Conservation (phyloP, 64 coral and sea anemone genomes). For the Exaiptasia diaphana region DNA sequence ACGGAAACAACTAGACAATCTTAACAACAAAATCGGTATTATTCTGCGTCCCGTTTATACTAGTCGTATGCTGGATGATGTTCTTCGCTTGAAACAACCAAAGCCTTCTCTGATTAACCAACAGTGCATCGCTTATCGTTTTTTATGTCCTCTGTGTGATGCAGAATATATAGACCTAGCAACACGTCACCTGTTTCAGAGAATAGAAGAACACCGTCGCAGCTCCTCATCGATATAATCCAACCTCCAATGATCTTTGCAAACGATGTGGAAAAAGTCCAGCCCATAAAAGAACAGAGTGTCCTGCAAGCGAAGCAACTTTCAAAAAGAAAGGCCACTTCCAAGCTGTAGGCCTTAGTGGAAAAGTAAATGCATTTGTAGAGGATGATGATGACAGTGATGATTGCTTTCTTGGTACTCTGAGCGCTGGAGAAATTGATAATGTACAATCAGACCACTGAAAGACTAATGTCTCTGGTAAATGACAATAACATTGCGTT, state of each 20-base stretch:
- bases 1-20: too few species aligned
- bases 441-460: background rate
- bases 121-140: background rate
- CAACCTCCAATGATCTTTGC: background rate
- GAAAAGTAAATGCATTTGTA: background rate
- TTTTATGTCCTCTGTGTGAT: background rate
- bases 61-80: too few species aligned
- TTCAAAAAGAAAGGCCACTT: constrained; percentile 34
- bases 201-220: constrained; percentile 38
- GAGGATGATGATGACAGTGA: background rate
- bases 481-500: constrained; percentile 15
- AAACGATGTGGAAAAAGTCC: constrained; percentile 40
- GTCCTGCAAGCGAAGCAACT: constrained; percentile 3
- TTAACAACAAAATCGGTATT: too few species aligned
- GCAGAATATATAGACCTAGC: constrained; percentile 4
- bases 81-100: too few species aligned
- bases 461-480: constrained; percentile 3
- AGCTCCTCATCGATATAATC: too few species aligned
- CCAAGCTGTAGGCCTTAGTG: constrained; percentile 21
- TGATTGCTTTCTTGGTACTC: background rate
- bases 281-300: constrained; percentile 13
- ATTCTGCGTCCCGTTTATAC: too few species aligned
- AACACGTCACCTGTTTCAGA: constrained; percentile 23
- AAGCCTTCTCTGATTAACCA: constrained; percentile 12
- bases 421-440: constrained; percentile 15